Conservation (phyloP, 2,888 invertebrate species). For the Nomada ruficornis region DNA sequence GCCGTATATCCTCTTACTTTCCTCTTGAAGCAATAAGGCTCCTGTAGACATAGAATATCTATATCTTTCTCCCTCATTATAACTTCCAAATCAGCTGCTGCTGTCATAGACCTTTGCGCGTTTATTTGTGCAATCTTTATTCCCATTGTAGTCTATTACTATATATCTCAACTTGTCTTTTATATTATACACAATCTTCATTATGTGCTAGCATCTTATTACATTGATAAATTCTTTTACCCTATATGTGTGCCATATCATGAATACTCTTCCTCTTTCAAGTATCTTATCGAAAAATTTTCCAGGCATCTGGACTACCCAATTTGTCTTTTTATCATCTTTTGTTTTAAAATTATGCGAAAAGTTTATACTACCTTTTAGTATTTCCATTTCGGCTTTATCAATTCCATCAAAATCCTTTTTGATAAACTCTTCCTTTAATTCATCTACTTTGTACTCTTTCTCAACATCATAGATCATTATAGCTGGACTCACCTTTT, state of each 20-base stretch:
- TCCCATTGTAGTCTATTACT: neutral
- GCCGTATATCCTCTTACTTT: neutral
- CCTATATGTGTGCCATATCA: neutral
- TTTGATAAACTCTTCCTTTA: neutral
- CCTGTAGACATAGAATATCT: neutral
- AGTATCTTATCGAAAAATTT: neutral
- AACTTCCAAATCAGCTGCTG: neutral
- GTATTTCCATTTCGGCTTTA: neutral
- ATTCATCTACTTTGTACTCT: neutral
- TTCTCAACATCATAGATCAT: neutral
- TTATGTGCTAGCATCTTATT: too few relatives aligned
- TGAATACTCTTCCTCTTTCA: neutral
- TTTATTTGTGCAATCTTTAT: neutral
- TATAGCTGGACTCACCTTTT: too few relatives aligned
- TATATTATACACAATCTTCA: neutral
- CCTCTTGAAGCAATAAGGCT: too few relatives aligned
- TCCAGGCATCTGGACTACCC: neutral
- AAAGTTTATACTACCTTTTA: neutral
- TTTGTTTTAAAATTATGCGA: neutral
- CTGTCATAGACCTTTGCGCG: neutral
- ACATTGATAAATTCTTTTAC: too few relatives aligned
- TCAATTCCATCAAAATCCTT: neutral
- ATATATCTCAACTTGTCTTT: neutral
- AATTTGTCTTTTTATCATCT: neutral
- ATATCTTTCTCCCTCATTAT: neutral